Conservation (phyloP, 2,888 invertebrate genomes). For the Drosophila imparisetae region DNA sequence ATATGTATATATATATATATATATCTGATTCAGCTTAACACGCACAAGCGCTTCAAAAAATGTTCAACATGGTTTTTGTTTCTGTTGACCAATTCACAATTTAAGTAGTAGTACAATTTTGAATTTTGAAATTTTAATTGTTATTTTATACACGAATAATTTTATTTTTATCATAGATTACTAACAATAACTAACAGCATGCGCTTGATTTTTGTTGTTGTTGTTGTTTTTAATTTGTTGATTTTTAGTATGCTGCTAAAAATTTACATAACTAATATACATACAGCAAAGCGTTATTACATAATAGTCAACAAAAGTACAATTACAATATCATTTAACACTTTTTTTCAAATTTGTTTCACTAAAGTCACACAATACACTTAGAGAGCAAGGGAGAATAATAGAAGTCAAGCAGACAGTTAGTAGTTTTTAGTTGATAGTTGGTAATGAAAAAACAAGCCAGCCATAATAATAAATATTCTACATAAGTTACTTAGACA, state of each 20-base stretch:
- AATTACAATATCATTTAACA: constrained; percentile 65
- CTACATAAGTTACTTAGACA: constrained; percentile 58
- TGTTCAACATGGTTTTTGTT: constrained; percentile 26
- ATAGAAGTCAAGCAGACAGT: constrained; percentile 57
- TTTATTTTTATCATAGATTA: constrained; percentile 61
- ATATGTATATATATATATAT: constrained; percentile 9
- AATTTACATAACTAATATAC: constrained; percentile 77
- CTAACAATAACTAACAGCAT: constrained; percentile 79
- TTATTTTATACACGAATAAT: constrained; percentile 55
- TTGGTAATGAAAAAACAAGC: constrained; percentile 57
- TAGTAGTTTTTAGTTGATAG: constrained; percentile 14
- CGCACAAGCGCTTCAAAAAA: constrained; percentile 51
- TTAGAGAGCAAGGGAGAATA: constrained; percentile 39
- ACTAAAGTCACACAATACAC: constrained; percentile 41
- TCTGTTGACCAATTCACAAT: constrained; percentile 43
- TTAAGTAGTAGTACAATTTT: constrained; percentile 35
- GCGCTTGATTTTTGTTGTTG: constrained; percentile 42
- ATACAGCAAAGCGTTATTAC: constrained; percentile 78
- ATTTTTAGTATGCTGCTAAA: constrained; percentile 52
- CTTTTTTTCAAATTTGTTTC: constrained; percentile 28
- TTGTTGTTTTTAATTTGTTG: constrained; percentile 38
- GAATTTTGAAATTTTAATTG: constrained; percentile 50
- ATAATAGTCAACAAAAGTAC: constrained; percentile 82
- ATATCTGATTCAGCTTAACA: constrained; percentile 15
- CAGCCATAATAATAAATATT: constrained; percentile 26